phyloP scores from a whole-genome alignment of 2,888 invertebrate species.

The Drosophila hamatofila region DNA sequence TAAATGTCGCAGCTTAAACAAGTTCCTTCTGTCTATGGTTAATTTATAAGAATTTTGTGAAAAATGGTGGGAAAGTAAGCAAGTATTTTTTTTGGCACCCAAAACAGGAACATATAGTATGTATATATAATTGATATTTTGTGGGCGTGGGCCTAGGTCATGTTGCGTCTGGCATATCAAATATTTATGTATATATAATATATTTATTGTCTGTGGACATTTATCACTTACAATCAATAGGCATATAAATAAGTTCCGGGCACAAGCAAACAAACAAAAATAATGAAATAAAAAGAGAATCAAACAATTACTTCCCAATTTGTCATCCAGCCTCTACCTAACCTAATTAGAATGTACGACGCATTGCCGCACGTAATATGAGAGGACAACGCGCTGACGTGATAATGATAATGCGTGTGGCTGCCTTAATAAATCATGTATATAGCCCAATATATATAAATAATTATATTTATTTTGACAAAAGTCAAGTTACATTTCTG shows the following conservation, averaged over 20 bases:
- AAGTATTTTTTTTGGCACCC: conserved; percentile 31
- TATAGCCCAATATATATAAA: conserved; percentile 5
- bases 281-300: conserved; percentile 13
- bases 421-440: conserved; percentile 53
- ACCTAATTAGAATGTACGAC: conserved; percentile 53
- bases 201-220: conserved; percentile 17
- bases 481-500: conserved; percentile 1
- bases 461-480: not conserved
- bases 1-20: conserved; percentile 39
- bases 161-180: conserved; percentile 21
- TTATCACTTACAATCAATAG: conserved; percentile 49
- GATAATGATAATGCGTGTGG: conserved; percentile 42
- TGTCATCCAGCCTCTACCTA: conserved; percentile 48
- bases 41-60: conserved; percentile 46
- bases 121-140: not conserved
- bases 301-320: conserved; percentile 70
- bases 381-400: conserved; percentile 55
- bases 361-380: conserved; percentile 41
- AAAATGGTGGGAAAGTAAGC: conserved; percentile 50
- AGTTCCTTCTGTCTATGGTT: conserved; percentile 30
- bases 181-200: conserved; percentile 10
- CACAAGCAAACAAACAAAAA: conserved; percentile 16
- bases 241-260: conserved; percentile 63
- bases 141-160: conserved; percentile 14
- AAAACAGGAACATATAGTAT: conserved; percentile 25